Evolutionary conservation across 1,140 invertebrate genomes (phyloP).

Genomic region (Trichogramma pretiosum): DNA sequence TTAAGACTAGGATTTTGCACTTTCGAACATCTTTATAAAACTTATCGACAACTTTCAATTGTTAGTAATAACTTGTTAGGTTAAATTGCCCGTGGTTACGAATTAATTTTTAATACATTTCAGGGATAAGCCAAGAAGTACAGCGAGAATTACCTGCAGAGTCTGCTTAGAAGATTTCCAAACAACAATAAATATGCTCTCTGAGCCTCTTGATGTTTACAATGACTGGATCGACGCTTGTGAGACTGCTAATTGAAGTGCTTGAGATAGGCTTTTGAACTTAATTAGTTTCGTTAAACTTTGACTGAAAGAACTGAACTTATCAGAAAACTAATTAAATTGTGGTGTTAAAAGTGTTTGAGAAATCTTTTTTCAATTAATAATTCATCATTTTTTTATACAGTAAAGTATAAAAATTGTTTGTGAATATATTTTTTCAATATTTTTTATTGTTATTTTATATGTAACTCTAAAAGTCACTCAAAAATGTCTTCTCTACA

Average conservation of each 20-base stretch:
- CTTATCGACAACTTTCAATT: too few species aligned
- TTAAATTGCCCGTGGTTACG: too few species aligned
- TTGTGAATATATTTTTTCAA: not conserved
- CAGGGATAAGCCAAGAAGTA: slow-evolving; percentile 89
- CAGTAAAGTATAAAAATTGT: not conserved
- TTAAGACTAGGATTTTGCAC: too few species aligned
- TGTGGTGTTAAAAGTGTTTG: not conserved
- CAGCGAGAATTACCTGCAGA: slow-evolving; percentile 85
- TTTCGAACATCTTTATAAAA: too few species aligned
- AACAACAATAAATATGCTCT: slow-evolving; percentile 91
- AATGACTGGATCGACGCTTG: slow-evolving; percentile 99
- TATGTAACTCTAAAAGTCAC: too few species aligned
- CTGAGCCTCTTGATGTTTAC: slow-evolving; percentile 96
- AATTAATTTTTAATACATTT: slow-evolving; percentile 31
- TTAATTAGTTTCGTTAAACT: not conserved
- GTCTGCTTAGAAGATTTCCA: slow-evolving; percentile 97
- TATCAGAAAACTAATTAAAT: too few species aligned
- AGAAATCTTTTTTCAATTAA: not conserved
- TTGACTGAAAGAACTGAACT: not conserved
- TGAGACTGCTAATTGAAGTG: slow-evolving; percentile 73
- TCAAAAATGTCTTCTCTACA: slow-evolving; percentile 56
- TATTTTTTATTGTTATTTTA: not conserved
- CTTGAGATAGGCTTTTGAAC: not conserved
- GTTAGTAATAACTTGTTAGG: too few species aligned
- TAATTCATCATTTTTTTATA: not conserved